These are phyloP conservation scores for Conops quadrifasciatus DNA, from an alignment of 2,888 invertebrate genomes.

Conservation along the genomic window DNA sequence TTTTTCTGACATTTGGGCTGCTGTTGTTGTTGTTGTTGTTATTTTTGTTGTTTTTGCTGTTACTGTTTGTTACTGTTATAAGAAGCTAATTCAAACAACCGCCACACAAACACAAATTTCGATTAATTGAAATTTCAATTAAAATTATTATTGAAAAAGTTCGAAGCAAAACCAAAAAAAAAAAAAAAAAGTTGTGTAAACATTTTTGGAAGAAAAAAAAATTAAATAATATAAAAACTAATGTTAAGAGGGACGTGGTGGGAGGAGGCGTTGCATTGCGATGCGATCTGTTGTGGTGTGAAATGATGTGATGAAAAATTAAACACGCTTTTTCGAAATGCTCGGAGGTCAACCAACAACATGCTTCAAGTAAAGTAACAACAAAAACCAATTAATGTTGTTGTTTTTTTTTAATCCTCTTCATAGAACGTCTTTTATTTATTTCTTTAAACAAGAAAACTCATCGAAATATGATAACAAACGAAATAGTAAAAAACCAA, in stretches of 20 bases:
- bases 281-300: not conserved
- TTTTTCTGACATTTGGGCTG: too few relatives aligned
- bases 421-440: too few relatives aligned
- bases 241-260: not conserved
- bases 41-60: too few relatives aligned
- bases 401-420: too few relatives aligned
- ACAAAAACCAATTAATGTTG: too few relatives aligned
- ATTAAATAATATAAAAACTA: not conserved
- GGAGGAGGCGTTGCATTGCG: not conserved
- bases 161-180: not conserved
- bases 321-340: not conserved
- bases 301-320: not conserved
- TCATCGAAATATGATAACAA: too few relatives aligned
- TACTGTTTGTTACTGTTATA: too few relatives aligned
- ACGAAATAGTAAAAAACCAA: too few relatives aligned
- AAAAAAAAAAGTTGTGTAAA: not conserved
- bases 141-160: not conserved
- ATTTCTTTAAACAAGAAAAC: too few relatives aligned
- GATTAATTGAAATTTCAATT: conserved; percentile 4
- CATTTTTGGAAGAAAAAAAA: not conserved
- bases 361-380: not conserved
- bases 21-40: too few relatives aligned
- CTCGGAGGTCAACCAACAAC: not conserved
- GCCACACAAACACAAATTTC: too few relatives aligned
- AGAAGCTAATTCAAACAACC: too few relatives aligned